phyloP scores from a whole-genome alignment of 2,797 vertebrate species.

The Lagorchestes hirsutus region DNA sequence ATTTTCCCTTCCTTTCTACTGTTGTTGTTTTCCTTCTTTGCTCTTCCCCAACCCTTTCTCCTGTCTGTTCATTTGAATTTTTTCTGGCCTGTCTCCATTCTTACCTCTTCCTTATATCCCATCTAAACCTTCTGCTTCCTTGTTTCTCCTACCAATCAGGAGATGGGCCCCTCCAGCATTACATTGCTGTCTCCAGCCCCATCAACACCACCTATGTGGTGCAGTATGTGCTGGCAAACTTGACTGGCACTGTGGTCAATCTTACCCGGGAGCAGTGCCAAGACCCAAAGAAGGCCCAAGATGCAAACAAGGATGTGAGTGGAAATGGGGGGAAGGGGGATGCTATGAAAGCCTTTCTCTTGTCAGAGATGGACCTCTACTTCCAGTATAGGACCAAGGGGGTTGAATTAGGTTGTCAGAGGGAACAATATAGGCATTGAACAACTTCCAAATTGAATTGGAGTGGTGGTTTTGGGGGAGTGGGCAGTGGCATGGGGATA shows the following conservation, averaged over 20 bases:
- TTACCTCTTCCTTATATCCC: neutral
- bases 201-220: slow-evolving; percentile 87
- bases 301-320: slow-evolving; percentile 89
- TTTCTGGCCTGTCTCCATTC: neutral
- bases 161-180: slow-evolving; percentile 90
- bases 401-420: slow-evolving; percentile 16
- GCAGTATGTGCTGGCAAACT: slow-evolving; percentile 91
- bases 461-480: neutral
- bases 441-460: neutral
- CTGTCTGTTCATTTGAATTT: slow-evolving; percentile 7
- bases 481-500: neutral
- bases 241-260: slow-evolving; percentile 88
- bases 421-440: neutral
- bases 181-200: slow-evolving; percentile 87
- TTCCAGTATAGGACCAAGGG: neutral
- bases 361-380: slow-evolving; percentile 2
- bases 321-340: neutral
- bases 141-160: slow-evolving; percentile 79
- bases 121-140: neutral
- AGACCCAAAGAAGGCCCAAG: slow-evolving; percentile 84
- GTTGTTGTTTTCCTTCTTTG: rapidly evolving
- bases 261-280: slow-evolving; percentile 91
- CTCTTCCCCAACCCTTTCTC: neutral
- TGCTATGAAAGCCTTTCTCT: slow-evolving; percentile 25
- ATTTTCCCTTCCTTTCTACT: neutral